Evolutionary conservation across 2,888 invertebrate genomes (phyloP).

Genomic region (Macropis europaea): DNA sequence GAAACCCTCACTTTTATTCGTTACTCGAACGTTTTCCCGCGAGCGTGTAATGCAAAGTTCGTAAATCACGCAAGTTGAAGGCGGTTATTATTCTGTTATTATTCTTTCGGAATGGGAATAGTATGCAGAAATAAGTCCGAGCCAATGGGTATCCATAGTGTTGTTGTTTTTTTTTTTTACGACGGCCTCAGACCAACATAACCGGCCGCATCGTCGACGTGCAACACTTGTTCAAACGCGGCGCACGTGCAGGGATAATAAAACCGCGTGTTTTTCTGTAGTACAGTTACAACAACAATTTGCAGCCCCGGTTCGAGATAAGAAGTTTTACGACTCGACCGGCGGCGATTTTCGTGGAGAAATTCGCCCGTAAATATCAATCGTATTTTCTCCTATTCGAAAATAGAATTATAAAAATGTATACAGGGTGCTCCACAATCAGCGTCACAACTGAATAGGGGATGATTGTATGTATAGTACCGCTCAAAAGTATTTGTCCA

Average conservation of each 20-base stretch:
- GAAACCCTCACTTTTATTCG: no score
- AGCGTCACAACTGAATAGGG: no score
- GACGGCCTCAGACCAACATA: background rate
- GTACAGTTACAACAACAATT: constrained; percentile 7
- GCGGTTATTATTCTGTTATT: no score
- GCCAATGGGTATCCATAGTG: background rate
- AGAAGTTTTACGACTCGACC: background rate
- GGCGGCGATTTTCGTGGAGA: background rate
- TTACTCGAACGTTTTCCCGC: no score
- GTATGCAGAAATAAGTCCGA: background rate
- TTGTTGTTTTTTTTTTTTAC: constrained; percentile 8
- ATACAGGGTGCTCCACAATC: no score
- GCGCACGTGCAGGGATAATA: constrained; percentile 17
- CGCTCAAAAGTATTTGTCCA: no score
- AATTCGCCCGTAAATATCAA: no score
- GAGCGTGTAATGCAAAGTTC: no score
- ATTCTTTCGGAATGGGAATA: background rate
- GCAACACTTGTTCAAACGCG: constrained; percentile 42
- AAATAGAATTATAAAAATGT: no score
- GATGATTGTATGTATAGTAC: no score
- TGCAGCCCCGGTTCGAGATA: constrained; percentile 2
- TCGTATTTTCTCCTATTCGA: no score
- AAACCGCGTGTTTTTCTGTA: constrained; percentile 25
- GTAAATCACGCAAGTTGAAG: no score
- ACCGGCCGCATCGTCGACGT: constrained; percentile 26